These are phyloP conservation scores for Saxicola maurus DNA, from an alignment of 2,797 vertebrate genomes.

Conservation along the genomic window DNA sequence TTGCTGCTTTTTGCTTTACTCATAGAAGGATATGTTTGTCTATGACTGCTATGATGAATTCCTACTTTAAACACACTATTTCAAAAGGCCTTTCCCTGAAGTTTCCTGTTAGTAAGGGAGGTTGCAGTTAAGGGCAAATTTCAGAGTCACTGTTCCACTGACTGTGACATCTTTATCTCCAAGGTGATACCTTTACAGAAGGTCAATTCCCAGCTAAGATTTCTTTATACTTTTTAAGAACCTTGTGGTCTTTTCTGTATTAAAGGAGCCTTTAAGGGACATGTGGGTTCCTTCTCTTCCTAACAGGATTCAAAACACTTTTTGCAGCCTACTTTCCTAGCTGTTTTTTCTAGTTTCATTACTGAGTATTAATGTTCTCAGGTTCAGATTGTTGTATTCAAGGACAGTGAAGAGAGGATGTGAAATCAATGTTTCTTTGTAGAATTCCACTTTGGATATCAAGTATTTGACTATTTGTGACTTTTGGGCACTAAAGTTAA, in stretches of 20 bases:
- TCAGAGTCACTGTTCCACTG: neutral
- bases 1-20: neutral
- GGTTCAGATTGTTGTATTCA: neutral
- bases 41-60: neutral
- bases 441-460: neutral
- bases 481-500: neutral
- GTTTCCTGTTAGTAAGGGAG: neutral
- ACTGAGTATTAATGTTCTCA: neutral
- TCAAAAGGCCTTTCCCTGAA: neutral
- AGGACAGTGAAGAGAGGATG: neutral
- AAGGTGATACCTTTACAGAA: neutral
- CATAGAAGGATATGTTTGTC: neutral
- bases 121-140: neutral
- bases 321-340: neutral
- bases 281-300: neutral
- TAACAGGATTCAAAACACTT: neutral
- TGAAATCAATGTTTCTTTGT: conserved; percentile 13
- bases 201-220: neutral
- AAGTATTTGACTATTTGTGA: neutral
- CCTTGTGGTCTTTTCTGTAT: neutral
- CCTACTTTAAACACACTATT: neutral
- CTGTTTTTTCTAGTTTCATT: neutral
- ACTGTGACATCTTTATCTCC: neutral
- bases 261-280: neutral
- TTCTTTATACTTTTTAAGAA: neutral